Base-by-base conservation (phyloP, 2,888 invertebrate species). In the Amphipyra berbera region DNA sequence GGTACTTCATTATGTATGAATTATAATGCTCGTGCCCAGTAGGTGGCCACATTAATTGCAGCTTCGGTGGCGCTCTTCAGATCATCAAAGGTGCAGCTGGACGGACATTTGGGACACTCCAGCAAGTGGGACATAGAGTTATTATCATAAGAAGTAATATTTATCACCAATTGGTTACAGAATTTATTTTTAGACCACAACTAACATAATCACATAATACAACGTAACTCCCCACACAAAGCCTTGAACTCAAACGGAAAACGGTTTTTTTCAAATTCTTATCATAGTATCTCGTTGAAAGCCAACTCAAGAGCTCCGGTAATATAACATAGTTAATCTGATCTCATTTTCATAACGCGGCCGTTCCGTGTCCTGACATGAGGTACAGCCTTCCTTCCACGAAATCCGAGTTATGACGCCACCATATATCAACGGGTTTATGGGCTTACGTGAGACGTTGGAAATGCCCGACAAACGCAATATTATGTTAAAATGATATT, bases 401-500 rank as follows among this genome's bases (percentile, higher is more conserved):
- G 86, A 87, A 87, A 66, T 75, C 61, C 44, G 42, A 69, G 53
- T 61, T 76, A 62, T 67, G 68, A 76, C 72, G 78, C 73, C 69
- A 61, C 64, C 63, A 54, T 75, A 67, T 52, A 61, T 73, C 68
- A 67, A 65, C 53, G 63, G 56, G 73, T 82, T 85, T 82, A 83
- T 82, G 81, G 48, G 58, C 27, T 58, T 84, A 85, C 85, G 86
- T 85, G 84, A 82, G 61, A 61, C 50, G 45, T 59, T 63, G 41
- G 44, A 76, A 59, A 61, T 66, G 69, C 21, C 57, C 46, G 61
- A 61, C 62, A 48, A 63, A 62, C 58, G 56, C 42, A 52, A 62
- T 62, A 49, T 54, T 46, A 50, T 52, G 61, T 54, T 61, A 15
- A 49, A n/a, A 49, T 66, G 52, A 69, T 61, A 7, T 30, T 4